Evolutionary conservation across 2,797 vertebrate genomes (phyloP).

Genomic region (Astyanax mexicanus): DNA sequence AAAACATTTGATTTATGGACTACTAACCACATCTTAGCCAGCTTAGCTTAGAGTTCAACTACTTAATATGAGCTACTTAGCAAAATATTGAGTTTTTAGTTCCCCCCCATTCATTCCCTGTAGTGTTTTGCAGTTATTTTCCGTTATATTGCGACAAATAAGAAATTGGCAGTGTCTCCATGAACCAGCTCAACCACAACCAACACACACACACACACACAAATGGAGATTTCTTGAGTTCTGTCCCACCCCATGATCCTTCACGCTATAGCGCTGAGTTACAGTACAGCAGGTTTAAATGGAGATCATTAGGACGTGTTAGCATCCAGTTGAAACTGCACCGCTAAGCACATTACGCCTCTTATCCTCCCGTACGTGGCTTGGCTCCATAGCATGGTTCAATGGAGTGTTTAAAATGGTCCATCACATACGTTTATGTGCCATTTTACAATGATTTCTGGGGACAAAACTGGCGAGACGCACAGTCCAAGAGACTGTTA

Average conservation of each 20-base stretch:
- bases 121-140: no score
- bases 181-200: no score
- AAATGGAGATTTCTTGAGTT: no score
- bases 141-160: no score
- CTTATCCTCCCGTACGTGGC: background rate
- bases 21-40: no score
- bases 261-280: background rate
- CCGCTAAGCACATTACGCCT: background rate
- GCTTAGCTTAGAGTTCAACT: no score
- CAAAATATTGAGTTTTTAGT: no score
- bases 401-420: background rate
- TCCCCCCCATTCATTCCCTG: no score
- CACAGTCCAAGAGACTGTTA: background rate
- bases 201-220: background rate
- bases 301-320: background rate
- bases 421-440: background rate
- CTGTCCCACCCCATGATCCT: background rate
- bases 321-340: background rate
- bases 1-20: no score
- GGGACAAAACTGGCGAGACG: background rate
- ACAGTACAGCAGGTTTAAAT: background rate
- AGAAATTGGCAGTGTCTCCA: no score
- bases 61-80: no score
- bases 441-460: background rate
- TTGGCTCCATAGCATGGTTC: background rate